These are phyloP conservation scores for Folsomia manolachei DNA, from an alignment of 2,888 invertebrate species.

Conservation along the genomic window DNA sequence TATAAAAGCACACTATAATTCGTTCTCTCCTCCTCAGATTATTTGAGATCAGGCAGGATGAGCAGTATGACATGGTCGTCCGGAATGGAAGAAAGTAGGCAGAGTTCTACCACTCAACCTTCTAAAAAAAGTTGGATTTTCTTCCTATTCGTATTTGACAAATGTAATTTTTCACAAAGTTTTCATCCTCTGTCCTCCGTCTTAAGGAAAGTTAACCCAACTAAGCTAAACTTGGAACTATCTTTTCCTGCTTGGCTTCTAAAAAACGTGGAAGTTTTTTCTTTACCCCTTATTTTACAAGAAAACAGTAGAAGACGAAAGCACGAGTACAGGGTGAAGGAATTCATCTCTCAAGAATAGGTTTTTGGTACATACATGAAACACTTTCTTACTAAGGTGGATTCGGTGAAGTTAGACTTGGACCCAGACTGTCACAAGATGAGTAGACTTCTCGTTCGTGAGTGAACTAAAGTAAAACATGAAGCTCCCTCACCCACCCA, in stretches of 20 bases:
- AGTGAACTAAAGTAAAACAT: neutral
- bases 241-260: neutral
- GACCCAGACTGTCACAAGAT: neutral
- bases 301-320: no score
- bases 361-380: no score
- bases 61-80: neutral
- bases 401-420: no score
- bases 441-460: neutral
- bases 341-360: no score
- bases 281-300: no score
- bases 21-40: neutral
- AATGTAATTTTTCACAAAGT: slow-evolving; percentile 49
- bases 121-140: slow-evolving; percentile 37
- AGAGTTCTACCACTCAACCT: slow-evolving; percentile 2
- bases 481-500: neutral
- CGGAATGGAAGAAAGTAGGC: slow-evolving; percentile 5
- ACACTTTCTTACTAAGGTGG: no score
- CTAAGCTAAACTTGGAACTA: neutral
- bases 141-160: slow-evolving; percentile 50
- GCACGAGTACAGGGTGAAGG: no score
- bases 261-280: no score
- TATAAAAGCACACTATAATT: no score
- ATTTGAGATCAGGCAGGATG: neutral
- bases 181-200: slow-evolving; percentile 37
- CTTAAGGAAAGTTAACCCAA: slow-evolving; percentile 3